Percentiles rank a stretch among this genome's conserved stretches.
Evolutionary conservation across 2,888 invertebrate genomes (phyloP).

Genomic region (Therioaphis trifolii): DNA sequence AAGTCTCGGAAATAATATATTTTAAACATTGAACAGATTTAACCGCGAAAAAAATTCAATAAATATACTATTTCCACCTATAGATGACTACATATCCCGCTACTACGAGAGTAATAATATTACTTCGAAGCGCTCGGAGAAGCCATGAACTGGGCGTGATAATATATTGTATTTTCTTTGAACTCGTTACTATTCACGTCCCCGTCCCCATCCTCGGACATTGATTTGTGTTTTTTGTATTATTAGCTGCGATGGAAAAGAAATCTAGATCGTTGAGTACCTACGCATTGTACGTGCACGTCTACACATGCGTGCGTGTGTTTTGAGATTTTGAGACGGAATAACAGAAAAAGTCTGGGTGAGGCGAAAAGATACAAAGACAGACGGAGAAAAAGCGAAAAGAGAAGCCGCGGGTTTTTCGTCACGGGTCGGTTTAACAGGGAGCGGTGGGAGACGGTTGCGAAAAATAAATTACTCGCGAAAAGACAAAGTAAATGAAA

Average conservation of each 20-base stretch:
- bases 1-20: too few species aligned
- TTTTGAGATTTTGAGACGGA: background rate
- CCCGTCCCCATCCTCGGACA: background rate
- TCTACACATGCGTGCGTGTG: background rate
- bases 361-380: background rate
- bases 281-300: background rate
- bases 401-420: background rate
- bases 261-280: too few species aligned
- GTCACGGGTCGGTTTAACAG: background rate
- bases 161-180: too few species aligned
- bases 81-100: too few species aligned
- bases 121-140: too few species aligned
- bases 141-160: too few species aligned
- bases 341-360: background rate
- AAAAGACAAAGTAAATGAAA: slow-evolving; percentile 48
- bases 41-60: too few species aligned
- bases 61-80: too few species aligned
- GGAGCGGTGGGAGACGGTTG: background rate
- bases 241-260: background rate
- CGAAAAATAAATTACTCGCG: slow-evolving; percentile 44
- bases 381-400: background rate
- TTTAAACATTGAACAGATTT: too few species aligned
- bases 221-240: slow-evolving; percentile 18
- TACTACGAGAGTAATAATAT: too few species aligned
- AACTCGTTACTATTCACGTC: background rate